phyloP scores from a whole-genome alignment of 2,797 vertebrate genomes.

The Phrynocephalus guinanensis region DNA sequence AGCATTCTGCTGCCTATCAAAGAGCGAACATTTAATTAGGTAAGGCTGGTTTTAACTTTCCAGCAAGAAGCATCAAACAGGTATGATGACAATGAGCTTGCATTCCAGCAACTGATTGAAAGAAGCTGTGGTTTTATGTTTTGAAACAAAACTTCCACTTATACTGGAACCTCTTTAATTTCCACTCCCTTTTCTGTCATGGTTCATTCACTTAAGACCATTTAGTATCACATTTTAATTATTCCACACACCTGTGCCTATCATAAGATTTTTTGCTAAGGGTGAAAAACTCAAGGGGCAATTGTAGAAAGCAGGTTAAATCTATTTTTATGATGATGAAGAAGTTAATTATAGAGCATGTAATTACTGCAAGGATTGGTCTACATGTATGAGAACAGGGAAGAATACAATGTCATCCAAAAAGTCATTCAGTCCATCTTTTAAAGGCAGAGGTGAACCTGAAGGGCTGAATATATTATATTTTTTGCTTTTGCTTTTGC shows the following conservation, averaged over 20 bases:
- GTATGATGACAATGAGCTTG: background rate
- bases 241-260: conserved; percentile 35
- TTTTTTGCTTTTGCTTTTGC: background rate
- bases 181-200: conserved; percentile 6
- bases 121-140: background rate
- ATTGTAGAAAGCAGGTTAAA: conserved; percentile 6
- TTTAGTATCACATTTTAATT: conserved; percentile 54
- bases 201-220: conserved; percentile 27
- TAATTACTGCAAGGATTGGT: conserved; percentile 36
- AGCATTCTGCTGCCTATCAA: conserved; percentile 30
- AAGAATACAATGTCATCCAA: conserved; percentile 20
- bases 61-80: conserved; percentile 1
- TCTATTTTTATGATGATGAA: conserved; percentile 26
- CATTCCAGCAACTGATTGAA: conserved; percentile 17
- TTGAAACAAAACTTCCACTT: conserved; percentile 33
- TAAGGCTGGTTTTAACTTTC: conserved; percentile 33
- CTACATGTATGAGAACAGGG: background rate
- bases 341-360: background rate
- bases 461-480: background rate
- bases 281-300: conserved; percentile 34
- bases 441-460: background rate
- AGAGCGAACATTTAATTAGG: conserved; percentile 29
- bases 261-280: conserved; percentile 37
- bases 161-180: conserved; percentile 6
- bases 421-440: conserved; percentile 25